Evolutionary conservation across 2,113 vertebrate genomes (phyloP).

Genomic region (Polypterus senegalus): DNA sequence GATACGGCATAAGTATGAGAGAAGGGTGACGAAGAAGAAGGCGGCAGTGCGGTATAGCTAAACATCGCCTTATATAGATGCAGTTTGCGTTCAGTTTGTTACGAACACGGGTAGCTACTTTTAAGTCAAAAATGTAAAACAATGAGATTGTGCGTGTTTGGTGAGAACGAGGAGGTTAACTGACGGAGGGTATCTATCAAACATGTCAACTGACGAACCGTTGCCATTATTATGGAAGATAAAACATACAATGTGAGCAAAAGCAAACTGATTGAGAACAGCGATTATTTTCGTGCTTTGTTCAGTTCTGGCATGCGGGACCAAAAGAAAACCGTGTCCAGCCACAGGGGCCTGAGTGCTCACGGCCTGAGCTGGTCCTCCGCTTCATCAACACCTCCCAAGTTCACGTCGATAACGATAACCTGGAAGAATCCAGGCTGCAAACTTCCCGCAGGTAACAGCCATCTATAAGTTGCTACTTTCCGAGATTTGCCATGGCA

Average conservation of each 20-base stretch:
- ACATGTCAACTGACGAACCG: slow-evolving; percentile 67
- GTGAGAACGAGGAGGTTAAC: too few relatives aligned
- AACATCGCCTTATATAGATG: too few relatives aligned
- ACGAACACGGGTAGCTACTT: too few relatives aligned
- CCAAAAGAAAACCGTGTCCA: slow-evolving; percentile 71
- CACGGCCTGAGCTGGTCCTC: slow-evolving; percentile 76
- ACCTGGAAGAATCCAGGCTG: slow-evolving; percentile 78
- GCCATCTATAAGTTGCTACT: slow-evolving; percentile 71
- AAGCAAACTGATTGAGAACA: slow-evolving; percentile 81
- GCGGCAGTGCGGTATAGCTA: too few relatives aligned
- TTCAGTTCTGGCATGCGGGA: slow-evolving; percentile 92
- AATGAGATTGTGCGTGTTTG: too few relatives aligned
- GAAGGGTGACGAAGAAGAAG: too few relatives aligned
- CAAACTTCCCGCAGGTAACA: slow-evolving; percentile 83
- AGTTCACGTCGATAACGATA: slow-evolving; percentile 51
- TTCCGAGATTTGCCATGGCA: slow-evolving; percentile 66
- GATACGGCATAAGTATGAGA: too few relatives aligned
- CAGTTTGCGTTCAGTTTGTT: too few relatives aligned
- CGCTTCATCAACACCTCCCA: slow-evolving; percentile 80
- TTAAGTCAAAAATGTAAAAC: too few relatives aligned
- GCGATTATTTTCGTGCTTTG: slow-evolving; percentile 86
- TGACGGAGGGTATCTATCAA: not conserved
- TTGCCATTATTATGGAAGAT: slow-evolving; percentile 75
- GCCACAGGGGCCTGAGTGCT: slow-evolving; percentile 74
- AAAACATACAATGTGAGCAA: slow-evolving; percentile 76